Percentiles rank a stretch among this genome's conserved stretches.
These are phyloP conservation scores for Eudemis profundana DNA, from an alignment of 2,888 invertebrate genomes.

Conservation along the genomic window DNA sequence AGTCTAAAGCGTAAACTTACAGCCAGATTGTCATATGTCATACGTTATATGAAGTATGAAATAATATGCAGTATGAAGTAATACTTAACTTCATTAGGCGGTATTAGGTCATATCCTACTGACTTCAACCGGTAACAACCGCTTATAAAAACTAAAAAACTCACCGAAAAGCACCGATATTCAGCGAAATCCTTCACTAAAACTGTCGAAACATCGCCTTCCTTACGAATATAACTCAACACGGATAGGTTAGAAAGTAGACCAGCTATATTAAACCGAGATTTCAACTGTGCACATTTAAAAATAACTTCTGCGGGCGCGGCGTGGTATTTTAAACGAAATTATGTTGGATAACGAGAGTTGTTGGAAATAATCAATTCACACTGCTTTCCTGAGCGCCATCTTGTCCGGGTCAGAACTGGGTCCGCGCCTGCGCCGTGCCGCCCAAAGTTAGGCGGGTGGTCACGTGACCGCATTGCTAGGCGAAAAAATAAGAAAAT, in stretches of 20 bases:
- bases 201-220: constrained; percentile 11
- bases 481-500: constrained; percentile 9
- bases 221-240: not conserved
- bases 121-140: not conserved
- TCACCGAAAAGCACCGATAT: not conserved
- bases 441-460: constrained; percentile 55
- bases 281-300: constrained; percentile 27
- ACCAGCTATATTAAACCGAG: constrained; percentile 3
- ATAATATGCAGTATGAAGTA: not conserved
- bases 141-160: not conserved
- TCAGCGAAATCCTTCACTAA: not conserved
- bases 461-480: constrained; percentile 30
- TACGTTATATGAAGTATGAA: not conserved
- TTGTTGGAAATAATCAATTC: constrained; percentile 77
- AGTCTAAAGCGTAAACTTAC: not conserved
- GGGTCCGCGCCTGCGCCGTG: constrained; percentile 68
- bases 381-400: constrained; percentile 71
- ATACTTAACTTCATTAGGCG: constrained; percentile 9
- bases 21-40: not conserved
- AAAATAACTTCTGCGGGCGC: constrained; percentile 45
- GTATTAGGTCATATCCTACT: constrained; percentile 32
- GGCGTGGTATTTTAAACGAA: constrained; percentile 51
- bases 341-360: constrained; percentile 58
- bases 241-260: constrained; percentile 37
- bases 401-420: constrained; percentile 70